Base-by-base conservation (phyloP, 2,888 invertebrate genomes). In the Stenotaenia linearis region DNA sequence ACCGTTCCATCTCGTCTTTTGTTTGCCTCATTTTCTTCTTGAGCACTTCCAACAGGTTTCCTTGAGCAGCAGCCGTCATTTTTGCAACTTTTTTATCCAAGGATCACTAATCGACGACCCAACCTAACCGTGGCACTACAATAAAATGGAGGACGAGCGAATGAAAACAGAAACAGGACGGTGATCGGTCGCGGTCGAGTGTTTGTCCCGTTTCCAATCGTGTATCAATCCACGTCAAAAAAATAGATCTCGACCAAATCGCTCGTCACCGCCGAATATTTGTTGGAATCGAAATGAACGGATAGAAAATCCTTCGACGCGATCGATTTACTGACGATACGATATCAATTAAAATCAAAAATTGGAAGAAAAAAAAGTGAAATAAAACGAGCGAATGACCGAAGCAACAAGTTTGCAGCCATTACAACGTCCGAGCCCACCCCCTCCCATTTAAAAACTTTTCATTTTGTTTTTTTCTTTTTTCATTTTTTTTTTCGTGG, bases 11-110 rank as follows among this genome's bases (percentile, higher is more conserved):
- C 90, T 98, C 98, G 88, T 97, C 97, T 90, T 97, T 97, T 85
- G 97, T 95, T 89, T 96, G 96, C 85, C 96, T 92, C 98, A 98
- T 98, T 92, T 98, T 99, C 91, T 97, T 97, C 91, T 98, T 98
- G 86, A 98, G 91, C 86, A 97, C 96, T 89, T 97, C 97, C 88
- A 98, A 90, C 85, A 98, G 92, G 86, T 94, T 93, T 90, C 96
- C 95, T 88, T 93, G 84, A 32, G 82, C 80, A 35, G 82, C 81
- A 25, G 84, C 82, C 84, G 83, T 83, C 45, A 32, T 74, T 75
- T 75, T 75, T 35, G 3, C 35, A 23, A 32, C n/a, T n/a, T 32
- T 76, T 23, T 28, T 32, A 32, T 32, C 37, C 23, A 15, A 28
- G 9, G 21, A 10, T 75, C 15, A 15, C 10, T 3, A 18, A 23